Percentiles rank a stretch among this genome's conserved stretches.
Evolutionary conservation across 2,113 vertebrate genomes (phyloP).

Genomic region (Psittacus erithacus): DNA sequence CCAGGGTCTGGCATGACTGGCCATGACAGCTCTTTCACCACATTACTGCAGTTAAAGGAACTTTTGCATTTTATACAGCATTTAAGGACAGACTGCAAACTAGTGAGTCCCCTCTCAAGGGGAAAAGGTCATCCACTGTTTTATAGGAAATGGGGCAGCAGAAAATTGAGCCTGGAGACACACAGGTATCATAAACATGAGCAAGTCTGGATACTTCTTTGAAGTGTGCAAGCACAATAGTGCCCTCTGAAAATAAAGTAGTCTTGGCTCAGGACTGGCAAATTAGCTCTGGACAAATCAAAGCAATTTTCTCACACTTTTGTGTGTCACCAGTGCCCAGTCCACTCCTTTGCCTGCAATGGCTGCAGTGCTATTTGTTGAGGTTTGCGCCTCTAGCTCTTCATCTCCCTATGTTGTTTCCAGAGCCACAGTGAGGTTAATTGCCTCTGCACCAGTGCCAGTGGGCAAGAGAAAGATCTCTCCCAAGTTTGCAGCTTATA

Average conservation of each 20-base stretch:
- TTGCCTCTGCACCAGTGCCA: not conserved
- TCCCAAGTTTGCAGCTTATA: not conserved
- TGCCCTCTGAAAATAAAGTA: not conserved
- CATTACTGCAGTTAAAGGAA: not conserved
- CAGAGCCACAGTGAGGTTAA: constrained; percentile 21
- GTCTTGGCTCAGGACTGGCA: not conserved
- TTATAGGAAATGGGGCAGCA: not conserved
- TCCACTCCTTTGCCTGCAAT: not conserved
- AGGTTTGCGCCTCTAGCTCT: not conserved
- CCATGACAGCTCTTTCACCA: not conserved
- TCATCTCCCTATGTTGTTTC: not conserved
- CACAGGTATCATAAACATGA: not conserved
- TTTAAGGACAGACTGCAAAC: not conserved
- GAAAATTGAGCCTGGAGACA: not conserved
- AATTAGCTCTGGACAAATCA: not conserved
- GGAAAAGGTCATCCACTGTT: not conserved
- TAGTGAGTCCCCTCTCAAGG: not conserved
- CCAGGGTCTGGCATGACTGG: not conserved
- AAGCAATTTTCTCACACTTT: not conserved
- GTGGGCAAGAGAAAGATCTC: not conserved
- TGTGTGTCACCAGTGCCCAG: not conserved
- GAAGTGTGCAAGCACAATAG: not conserved
- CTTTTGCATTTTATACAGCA: not conserved
- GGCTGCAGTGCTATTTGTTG: not conserved
- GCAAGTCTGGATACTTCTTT: not conserved